phyloP scores from a whole-genome alignment of 2,797 vertebrate genomes.

The Xerus rutilus region DNA sequence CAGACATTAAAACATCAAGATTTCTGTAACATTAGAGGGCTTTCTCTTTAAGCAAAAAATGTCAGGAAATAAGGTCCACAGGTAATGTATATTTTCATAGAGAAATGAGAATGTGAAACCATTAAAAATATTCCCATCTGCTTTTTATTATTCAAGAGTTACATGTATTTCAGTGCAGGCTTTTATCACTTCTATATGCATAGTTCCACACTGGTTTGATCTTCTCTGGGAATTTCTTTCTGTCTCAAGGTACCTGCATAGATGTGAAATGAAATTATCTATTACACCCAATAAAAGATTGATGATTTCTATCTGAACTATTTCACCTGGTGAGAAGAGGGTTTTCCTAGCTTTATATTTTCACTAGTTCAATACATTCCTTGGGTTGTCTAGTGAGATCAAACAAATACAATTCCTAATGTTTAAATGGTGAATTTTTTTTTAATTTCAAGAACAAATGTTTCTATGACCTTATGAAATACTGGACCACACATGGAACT shows the following conservation, averaged over 20 bases:
- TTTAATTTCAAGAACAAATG: neutral
- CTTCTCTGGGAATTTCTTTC: neutral
- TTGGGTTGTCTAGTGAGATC: neutral
- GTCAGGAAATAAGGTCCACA: neutral
- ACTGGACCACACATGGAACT: neutral
- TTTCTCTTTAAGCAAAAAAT: neutral
- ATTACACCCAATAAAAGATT: constrained; percentile 29
- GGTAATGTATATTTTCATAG: neutral
- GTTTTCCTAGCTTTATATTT: constrained; percentile 11
- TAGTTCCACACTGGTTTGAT: constrained; percentile 29
- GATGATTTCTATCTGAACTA: neutral
- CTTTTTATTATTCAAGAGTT: constrained; percentile 24
- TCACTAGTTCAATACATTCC: neutral
- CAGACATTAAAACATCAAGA: neutral
- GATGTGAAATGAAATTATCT: constrained; percentile 45
- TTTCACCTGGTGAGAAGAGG: neutral
- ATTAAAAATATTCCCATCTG: neutral
- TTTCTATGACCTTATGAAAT: neutral
- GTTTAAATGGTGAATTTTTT: neutral
- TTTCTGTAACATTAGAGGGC: neutral
- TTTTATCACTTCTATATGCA: neutral
- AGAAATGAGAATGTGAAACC: neutral
- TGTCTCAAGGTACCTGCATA: neutral
- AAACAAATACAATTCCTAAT: neutral
- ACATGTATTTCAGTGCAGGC: neutral